Evolutionary conservation across 2,888 invertebrate genomes (phyloP), one percentile per base, ranked within the genome.

Genomic region (Xestoiulus laeticollis): DNA sequence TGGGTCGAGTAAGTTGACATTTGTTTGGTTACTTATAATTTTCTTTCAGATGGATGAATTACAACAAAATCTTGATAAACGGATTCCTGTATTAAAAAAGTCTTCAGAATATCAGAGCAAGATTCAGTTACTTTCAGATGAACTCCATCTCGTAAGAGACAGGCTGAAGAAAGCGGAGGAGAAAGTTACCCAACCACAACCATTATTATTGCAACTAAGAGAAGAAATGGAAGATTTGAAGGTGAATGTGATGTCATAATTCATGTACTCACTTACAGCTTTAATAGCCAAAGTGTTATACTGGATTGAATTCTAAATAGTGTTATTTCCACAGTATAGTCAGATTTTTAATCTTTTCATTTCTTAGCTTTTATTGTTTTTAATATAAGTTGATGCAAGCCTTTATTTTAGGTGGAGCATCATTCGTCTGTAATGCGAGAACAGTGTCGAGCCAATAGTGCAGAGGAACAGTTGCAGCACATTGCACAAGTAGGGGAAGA

Each of bases 401-500:
- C n/a, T n/a, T n/a, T 26, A 43, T 68, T 22, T 32, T 87, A 92
- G 92, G 89, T 89, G 89, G 95, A 95, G 87, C 96, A 96, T 91
- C 93, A 94, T 0, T 92, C 94, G 30, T 95, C 95, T 1, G 94
- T 96, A 85, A 93, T 94, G 90, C 90, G 93, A 93, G 96, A 96
- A 91, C 95, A 96, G 92, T 94, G 94, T 90, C 94, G 96, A 90
- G 95, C 94, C 0, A 93, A 94, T 89, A 94, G 95, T 85, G 95
- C 95, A 0, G 96, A 96, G 90, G 95, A 95, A 88, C 94, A 94
- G 26, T 94, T 96, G 0, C 94, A 94, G 86, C 94, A 94, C 89
- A 93, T 95, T 59, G 95, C 95, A 88, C 94, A 94, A 0, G 93
- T 95, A 1, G 96, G 96, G 90, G 97, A 97, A 91, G 94, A 95